A percentile compares a stretch with the other conserved stretches of the same genome.
phyloP scores from a whole-genome alignment of 2,888 invertebrate genomes.

The Oscheius sp. region DNA sequence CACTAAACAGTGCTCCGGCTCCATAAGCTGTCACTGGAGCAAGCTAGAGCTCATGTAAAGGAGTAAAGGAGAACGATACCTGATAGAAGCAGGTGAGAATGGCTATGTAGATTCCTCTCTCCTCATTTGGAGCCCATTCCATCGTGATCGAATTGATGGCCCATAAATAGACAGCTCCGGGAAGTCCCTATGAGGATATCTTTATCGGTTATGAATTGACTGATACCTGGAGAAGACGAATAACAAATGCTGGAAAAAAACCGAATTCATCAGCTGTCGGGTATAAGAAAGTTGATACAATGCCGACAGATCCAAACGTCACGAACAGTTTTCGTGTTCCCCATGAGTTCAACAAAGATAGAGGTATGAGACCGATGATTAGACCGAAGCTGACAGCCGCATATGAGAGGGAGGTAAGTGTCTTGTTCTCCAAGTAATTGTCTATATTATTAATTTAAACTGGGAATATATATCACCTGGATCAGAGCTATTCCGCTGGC shows the following conservation, averaged over 20 bases:
- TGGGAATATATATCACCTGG: slow-evolving; percentile 26
- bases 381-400: slow-evolving; percentile 46
- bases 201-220: not conserved
- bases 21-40: slow-evolving; percentile 42
- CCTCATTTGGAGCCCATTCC: slow-evolving; percentile 46
- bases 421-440: slow-evolving; percentile 36
- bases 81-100: slow-evolving; percentile 43
- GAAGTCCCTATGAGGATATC: slow-evolving; percentile 34
- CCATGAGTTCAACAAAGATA: slow-evolving; percentile 34
- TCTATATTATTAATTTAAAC: slow-evolving; percentile 28
- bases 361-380: slow-evolving; percentile 39
- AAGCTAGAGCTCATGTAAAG: slow-evolving; percentile 25
- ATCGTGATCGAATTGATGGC: slow-evolving; percentile 38
- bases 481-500: slow-evolving; percentile 44
- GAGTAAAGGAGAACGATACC: too few relatives aligned
- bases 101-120: slow-evolving; percentile 43
- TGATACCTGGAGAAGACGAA: slow-evolving; percentile 28
- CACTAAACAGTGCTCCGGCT: slow-evolving; percentile 41
- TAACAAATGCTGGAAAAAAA: slow-evolving; percentile 39
- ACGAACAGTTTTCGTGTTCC: slow-evolving; percentile 43
- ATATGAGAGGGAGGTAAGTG: slow-evolving; percentile 36
- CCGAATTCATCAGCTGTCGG: slow-evolving; percentile 37
- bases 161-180: slow-evolving; percentile 43
- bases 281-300: slow-evolving; percentile 35
- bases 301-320: slow-evolving; percentile 37